Evolutionary conservation across 2,113 vertebrate genomes (phyloP).

Genomic region (Paraplagusia blochii): DNA sequence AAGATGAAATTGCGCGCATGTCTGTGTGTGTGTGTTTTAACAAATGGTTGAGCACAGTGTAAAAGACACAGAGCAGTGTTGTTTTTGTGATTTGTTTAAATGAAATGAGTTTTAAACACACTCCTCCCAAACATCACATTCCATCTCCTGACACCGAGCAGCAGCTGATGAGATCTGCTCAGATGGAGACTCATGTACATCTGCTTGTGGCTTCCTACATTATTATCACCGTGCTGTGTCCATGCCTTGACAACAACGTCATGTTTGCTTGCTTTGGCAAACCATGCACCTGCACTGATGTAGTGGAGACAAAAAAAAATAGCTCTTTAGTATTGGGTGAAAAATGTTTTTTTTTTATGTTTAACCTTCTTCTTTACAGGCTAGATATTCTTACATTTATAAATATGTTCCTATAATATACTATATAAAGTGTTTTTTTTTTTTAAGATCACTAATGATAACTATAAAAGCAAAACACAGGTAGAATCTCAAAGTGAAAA

Average conservation of each 20-base stretch:
- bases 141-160: conserved; percentile 17
- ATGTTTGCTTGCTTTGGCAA: conserved; percentile 52
- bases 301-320: conserved; percentile 28
- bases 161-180: conserved; percentile 31
- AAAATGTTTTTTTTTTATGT: conserved; percentile 56
- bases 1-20: conserved; percentile 27
- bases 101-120: conserved; percentile 23
- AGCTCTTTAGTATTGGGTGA: conserved; percentile 45
- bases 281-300: conserved; percentile 18
- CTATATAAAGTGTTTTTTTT: too few species aligned
- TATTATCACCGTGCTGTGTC: conserved; percentile 50
- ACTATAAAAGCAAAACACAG: too few species aligned
- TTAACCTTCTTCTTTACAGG: conserved; percentile 69
- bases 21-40: conserved; percentile 31
- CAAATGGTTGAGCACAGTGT: conserved; percentile 52
- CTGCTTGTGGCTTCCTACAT: conserved; percentile 67
- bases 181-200: conserved; percentile 52
- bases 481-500: too few species aligned
- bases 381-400: conserved; percentile 10
- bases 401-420: too few species aligned
- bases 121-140: conserved; percentile 35
- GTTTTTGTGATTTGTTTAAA: background rate
- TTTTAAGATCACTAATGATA: too few species aligned
- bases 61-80: conserved; percentile 31
- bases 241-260: conserved; percentile 27